Conservation (phyloP, 1,140 invertebrate genomes). For the Sycobia sp. region DNA sequence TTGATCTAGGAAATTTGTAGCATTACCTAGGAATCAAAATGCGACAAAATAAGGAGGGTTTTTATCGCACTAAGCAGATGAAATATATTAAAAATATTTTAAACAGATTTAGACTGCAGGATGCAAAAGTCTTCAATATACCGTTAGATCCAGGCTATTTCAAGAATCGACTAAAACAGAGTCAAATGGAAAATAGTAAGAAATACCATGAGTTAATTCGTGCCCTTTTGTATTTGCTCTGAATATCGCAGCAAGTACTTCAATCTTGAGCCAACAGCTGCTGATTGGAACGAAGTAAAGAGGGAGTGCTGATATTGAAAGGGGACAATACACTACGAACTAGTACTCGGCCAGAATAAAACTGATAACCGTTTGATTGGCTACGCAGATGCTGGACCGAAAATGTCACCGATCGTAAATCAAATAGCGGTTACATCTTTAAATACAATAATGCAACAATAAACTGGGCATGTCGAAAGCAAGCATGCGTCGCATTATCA, state of each 20-base stretch:
- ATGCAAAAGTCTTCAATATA: no score
- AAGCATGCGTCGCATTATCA: conserved; percentile 34
- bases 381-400: conserved; percentile 36
- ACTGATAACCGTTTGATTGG: background rate
- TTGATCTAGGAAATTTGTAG: no score
- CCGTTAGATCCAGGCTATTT: no score
- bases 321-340: conserved; percentile 30
- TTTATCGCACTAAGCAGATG: no score
- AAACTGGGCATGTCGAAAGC: no score
- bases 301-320: conserved; percentile 36
- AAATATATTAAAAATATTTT: no score
- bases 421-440: conserved; percentile 37
- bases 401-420: conserved; percentile 33
- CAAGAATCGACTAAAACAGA: no score
- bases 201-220: background rate
- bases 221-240: background rate
- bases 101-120: no score
- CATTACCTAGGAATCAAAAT: no score
- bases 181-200: background rate
- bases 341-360: conserved; percentile 3
- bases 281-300: conserved; percentile 39
- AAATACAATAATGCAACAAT: no score
- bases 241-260: conserved; percentile 30
- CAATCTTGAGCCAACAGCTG: conserved; percentile 39
- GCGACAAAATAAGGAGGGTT: no score